Evolutionary conservation across 2,113 vertebrate species (phyloP).

Genomic region (Piaya cayana): DNA sequence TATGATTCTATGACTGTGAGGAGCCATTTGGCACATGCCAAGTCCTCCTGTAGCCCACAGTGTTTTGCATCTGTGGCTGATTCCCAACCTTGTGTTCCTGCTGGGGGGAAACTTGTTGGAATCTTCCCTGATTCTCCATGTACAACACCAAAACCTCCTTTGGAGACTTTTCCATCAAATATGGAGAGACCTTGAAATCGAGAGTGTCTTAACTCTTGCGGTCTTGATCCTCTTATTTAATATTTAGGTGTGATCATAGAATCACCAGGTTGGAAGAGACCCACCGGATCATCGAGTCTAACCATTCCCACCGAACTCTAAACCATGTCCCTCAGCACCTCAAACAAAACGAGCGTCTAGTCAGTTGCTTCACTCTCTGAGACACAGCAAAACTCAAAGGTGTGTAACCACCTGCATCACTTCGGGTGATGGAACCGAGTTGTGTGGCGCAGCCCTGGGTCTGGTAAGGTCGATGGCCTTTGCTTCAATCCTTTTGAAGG

Average conservation of each 20-base stretch:
- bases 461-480: not conserved
- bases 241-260: not conserved
- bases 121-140: not conserved
- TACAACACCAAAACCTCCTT: not conserved
- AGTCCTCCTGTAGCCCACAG: accelerated
- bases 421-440: not conserved
- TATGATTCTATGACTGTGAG: too few species aligned
- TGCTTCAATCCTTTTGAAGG: not conserved
- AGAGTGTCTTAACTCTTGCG: not conserved
- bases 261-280: too few species aligned
- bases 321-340: too few species aligned
- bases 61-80: not conserved
- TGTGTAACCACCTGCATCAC: not conserved
- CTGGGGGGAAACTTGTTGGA: not conserved
- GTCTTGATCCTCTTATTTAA: not conserved
- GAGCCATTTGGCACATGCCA: not conserved
- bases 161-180: not conserved
- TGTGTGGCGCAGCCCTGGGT: not conserved
- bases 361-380: not conserved
- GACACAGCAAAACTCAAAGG: not conserved
- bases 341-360: not conserved
- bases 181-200: not conserved
- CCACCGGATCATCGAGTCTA: too few species aligned
- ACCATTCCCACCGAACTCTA: too few species aligned
- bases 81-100: not conserved